phyloP scores from a whole-genome alignment of 2,888 invertebrate species.

The Anaspis maculata region DNA sequence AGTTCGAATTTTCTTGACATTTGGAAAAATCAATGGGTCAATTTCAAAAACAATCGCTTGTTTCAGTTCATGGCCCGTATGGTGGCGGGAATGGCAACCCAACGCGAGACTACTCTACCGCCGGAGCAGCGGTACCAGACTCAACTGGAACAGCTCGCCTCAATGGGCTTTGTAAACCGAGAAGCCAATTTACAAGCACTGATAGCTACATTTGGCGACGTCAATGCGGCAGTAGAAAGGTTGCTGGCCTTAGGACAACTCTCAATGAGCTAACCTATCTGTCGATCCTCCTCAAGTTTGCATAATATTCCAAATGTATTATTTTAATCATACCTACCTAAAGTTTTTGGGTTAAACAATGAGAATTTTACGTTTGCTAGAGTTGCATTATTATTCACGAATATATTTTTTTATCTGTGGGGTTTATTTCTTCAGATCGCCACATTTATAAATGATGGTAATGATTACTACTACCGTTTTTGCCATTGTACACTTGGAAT shows the following conservation, averaged over 20 bases:
- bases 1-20: too few relatives aligned
- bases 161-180: constrained; percentile 96
- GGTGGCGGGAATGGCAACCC: constrained; percentile 56
- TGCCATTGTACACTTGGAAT: too few relatives aligned
- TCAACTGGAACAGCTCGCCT: constrained; percentile 87
- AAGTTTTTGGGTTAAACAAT: too few relatives aligned
- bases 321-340: too few relatives aligned
- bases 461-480: too few relatives aligned
- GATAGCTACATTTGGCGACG: constrained; percentile 93
- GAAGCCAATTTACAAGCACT: constrained; percentile 97
- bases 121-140: constrained; percentile 93
- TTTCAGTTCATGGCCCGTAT: constrained; percentile 73
- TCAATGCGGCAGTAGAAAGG: constrained; percentile 96
- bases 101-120: constrained; percentile 46
- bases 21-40: too few relatives aligned
- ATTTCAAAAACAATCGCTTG: too few relatives aligned
- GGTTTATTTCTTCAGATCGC: too few relatives aligned
- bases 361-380: too few relatives aligned
- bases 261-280: constrained; percentile 32
- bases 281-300: constrained; percentile 2
- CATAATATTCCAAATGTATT: background rate
- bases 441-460: too few relatives aligned
- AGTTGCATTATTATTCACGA: too few relatives aligned
- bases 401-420: too few relatives aligned
- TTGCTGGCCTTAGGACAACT: constrained; percentile 50